A percentile compares a stretch with the other conserved stretches of the same genome.
These are phyloP conservation scores for Drosophila mercatorum DNA, from an alignment of 2,888 invertebrate genomes.

Conservation along the genomic window DNA sequence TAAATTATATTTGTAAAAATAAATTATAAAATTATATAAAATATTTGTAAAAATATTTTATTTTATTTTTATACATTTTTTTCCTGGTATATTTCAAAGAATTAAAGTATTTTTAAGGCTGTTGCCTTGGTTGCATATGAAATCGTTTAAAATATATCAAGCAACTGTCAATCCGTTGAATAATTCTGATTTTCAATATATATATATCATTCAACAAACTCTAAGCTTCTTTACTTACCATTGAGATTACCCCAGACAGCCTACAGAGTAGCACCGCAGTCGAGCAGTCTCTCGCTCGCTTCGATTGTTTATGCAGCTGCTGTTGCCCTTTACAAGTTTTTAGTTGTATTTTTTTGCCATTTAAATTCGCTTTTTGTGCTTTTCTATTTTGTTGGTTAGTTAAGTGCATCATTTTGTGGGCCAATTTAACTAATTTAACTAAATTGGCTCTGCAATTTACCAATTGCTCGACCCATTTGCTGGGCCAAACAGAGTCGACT, in stretches of 20 bases:
- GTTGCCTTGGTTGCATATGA: too few relatives aligned
- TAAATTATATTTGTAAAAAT: too few relatives aligned
- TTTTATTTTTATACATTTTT: too few relatives aligned
- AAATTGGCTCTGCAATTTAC: constrained; percentile 63
- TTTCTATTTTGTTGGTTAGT: constrained; percentile 7
- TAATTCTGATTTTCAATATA: too few relatives aligned
- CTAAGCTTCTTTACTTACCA: too few relatives aligned
- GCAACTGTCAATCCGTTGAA: too few relatives aligned
- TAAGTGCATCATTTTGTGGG: constrained; percentile 16
- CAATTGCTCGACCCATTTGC: constrained; percentile 48
- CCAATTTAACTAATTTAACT: constrained; percentile 64
- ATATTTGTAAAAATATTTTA: too few relatives aligned
- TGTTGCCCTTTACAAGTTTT: neutral
- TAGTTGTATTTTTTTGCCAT: constrained; percentile 1
- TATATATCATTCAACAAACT: too few relatives aligned
- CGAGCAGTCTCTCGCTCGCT: neutral
- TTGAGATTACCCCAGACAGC: neutral
- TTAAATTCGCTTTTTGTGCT: neutral
- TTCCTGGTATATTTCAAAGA: too few relatives aligned
- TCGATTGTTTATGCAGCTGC: constrained; percentile 38
- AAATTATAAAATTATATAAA: too few relatives aligned
- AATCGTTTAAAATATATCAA: too few relatives aligned
- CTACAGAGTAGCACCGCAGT: neutral
- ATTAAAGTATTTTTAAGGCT: too few relatives aligned
- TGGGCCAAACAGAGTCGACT: neutral